Conservation (phyloP, 2,797 vertebrate species). For the Malacoctenus gilli region DNA sequence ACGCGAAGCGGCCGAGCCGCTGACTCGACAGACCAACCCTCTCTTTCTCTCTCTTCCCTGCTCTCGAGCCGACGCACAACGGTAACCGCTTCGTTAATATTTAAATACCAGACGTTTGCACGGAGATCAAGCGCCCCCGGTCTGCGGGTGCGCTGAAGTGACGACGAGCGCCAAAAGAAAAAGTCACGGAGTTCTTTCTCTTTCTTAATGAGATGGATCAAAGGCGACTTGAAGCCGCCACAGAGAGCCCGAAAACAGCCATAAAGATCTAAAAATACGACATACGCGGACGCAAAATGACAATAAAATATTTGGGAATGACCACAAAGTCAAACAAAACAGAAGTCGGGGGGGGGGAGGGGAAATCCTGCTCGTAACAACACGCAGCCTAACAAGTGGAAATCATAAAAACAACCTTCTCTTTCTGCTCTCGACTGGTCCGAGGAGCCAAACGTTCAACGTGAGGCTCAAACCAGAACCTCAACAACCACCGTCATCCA, state of each 20-base stretch:
- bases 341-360: not conserved
- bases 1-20: slow-evolving; percentile 1
- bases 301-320: not conserved
- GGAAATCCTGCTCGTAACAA: not conserved
- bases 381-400: too few species aligned
- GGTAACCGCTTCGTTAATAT: slow-evolving; percentile 4
- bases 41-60: not conserved
- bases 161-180: too few species aligned
- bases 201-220: not conserved
- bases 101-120: slow-evolving; percentile 2
- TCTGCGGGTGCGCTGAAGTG: too few species aligned
- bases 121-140: too few species aligned
- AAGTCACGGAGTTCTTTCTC: too few species aligned
- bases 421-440: not conserved
- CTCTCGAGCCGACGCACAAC: slow-evolving; percentile 3
- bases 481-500: not conserved
- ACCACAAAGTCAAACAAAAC: not conserved
- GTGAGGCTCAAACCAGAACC: slow-evolving; percentile 5
- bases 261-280: not conserved
- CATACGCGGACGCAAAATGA: not conserved
- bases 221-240: not conserved
- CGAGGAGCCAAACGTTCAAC: not conserved
- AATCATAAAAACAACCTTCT: not conserved
- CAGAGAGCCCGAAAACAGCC: not conserved
- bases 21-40: slow-evolving; percentile 16